Conservation (phyloP, 1,140 invertebrate genomes). For the Cardiocondyla obscurior region DNA sequence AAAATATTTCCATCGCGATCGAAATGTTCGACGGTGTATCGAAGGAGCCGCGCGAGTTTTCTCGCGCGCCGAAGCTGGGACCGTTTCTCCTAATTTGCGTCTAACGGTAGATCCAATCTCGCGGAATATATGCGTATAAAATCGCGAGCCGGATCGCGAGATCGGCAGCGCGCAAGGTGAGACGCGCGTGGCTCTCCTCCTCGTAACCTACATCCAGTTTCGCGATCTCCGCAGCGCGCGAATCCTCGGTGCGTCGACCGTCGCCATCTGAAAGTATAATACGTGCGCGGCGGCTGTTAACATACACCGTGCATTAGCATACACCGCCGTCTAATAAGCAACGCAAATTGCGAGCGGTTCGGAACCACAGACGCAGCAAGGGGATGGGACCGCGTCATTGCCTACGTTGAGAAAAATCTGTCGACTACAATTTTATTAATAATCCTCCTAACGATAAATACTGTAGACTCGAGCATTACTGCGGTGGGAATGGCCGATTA, state of each 20-base stretch:
- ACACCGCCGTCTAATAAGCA: conserved; percentile 75
- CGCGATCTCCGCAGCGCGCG: conserved; percentile 58
- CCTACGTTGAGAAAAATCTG: too few relatives aligned
- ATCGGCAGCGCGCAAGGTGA: background rate
- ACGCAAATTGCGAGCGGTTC: conserved; percentile 70
- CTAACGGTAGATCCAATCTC: conserved; percentile 48
- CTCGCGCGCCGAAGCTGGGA: background rate
- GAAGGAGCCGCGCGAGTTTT: background rate
- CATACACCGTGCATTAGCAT: conserved; percentile 54
- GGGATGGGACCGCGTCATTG: too few relatives aligned
- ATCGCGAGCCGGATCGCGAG: conserved; percentile 20
- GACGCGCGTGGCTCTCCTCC: conserved; percentile 18
- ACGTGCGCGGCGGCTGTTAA: conserved; percentile 40
- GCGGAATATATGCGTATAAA: conserved; percentile 7
- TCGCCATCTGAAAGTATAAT: conserved; percentile 77
- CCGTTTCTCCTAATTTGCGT: background rate
- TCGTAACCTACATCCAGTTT: conserved; percentile 57
- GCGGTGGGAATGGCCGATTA: too few relatives aligned
- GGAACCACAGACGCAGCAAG: too few relatives aligned
- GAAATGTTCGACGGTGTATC: background rate
- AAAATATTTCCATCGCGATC: background rate
- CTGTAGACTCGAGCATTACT: too few relatives aligned
- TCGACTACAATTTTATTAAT: too few relatives aligned
- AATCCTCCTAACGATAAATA: too few relatives aligned
- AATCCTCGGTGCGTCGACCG: conserved; percentile 66